These are phyloP conservation scores for Homarus americanus DNA, from an alignment of 1,140 invertebrate species.

Conservation along the genomic window DNA sequence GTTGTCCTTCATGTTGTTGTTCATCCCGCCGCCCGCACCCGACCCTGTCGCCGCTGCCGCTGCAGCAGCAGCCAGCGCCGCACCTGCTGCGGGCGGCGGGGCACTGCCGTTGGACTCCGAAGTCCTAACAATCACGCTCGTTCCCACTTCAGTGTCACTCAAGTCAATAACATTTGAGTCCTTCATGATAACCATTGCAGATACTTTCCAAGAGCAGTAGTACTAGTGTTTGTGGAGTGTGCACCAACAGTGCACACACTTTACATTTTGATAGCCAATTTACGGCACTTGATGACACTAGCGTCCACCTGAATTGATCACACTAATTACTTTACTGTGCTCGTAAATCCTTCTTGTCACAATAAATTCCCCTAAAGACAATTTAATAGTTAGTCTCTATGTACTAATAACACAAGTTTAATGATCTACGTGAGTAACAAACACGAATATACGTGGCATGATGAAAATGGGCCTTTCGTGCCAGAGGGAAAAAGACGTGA, in stretches of 20 bases:
- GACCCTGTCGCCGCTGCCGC: not conserved
- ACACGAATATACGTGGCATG: too few species aligned
- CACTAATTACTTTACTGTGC: too few species aligned
- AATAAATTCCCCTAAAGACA: too few species aligned
- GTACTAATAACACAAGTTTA: too few species aligned
- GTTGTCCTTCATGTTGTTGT: not conserved
- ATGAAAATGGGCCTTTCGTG: too few species aligned
- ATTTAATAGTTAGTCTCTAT: too few species aligned
- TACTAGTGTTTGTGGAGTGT: not conserved
- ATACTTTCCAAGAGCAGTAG: not conserved
- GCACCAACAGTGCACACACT: not conserved
- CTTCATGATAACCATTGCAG: slow-evolving; percentile 50
- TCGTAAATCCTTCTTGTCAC: too few species aligned
- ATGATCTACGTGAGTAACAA: too few species aligned
- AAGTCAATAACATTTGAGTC: slow-evolving; percentile 46
- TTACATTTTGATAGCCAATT: too few species aligned
- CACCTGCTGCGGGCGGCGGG: slow-evolving; percentile 27
- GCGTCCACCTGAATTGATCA: too few species aligned
- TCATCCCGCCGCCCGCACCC: not conserved
- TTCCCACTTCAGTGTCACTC: slow-evolving; percentile 25
- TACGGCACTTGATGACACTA: not conserved
- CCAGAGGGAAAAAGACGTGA: too few species aligned
- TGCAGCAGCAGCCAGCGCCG: slow-evolving; percentile 3
- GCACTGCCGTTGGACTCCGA: slow-evolving; percentile 34
- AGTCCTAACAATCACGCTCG: slow-evolving; percentile 24